Evolutionary conservation across 1,140 invertebrate genomes (phyloP).

Genomic region (Cydia fagiglandana): DNA sequence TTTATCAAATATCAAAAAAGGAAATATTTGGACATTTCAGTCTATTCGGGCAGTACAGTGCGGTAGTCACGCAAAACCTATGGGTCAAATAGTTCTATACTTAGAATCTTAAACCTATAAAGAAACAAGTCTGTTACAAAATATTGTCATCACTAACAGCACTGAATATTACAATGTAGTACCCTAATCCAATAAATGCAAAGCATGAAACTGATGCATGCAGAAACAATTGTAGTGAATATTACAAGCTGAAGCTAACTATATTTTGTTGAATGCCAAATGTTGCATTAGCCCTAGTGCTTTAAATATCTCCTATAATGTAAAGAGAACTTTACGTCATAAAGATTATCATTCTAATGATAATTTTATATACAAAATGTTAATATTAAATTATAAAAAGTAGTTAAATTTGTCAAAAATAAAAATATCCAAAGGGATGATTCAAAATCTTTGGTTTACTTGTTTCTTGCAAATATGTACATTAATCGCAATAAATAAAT

Average conservation of each 20-base stretch:
- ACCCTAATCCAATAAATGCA: neutral
- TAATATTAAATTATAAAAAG: constrained; percentile 37
- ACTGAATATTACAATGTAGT: constrained; percentile 1
- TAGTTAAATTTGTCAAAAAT: constrained; percentile 32
- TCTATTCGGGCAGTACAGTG: constrained; percentile 71
- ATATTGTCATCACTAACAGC: constrained; percentile 18
- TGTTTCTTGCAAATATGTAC: constrained; percentile 64
- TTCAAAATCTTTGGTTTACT: constrained; percentile 70
- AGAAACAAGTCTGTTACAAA: constrained; percentile 33
- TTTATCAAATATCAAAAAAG: constrained; percentile 57
- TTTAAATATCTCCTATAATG: constrained; percentile 45
- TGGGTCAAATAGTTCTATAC: constrained; percentile 18
- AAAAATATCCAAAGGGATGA: constrained; percentile 64
- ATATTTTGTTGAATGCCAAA: constrained; percentile 50
- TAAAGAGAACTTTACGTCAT: constrained; percentile 49
- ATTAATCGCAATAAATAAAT: constrained; percentile 61
- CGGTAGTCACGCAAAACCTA: constrained; percentile 43
- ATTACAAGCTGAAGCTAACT: constrained; percentile 37
- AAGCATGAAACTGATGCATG: neutral
- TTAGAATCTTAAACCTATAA: constrained; percentile 42
- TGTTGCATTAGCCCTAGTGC: constrained; percentile 44
- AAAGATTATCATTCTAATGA: constrained; percentile 42
- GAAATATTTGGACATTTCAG: constrained; percentile 76
- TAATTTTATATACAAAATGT: constrained; percentile 44
- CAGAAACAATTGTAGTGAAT: neutral